These are phyloP conservation scores for Synanthedon formicaeformis DNA, from an alignment of 2,888 invertebrate species.

Conservation along the genomic window DNA sequence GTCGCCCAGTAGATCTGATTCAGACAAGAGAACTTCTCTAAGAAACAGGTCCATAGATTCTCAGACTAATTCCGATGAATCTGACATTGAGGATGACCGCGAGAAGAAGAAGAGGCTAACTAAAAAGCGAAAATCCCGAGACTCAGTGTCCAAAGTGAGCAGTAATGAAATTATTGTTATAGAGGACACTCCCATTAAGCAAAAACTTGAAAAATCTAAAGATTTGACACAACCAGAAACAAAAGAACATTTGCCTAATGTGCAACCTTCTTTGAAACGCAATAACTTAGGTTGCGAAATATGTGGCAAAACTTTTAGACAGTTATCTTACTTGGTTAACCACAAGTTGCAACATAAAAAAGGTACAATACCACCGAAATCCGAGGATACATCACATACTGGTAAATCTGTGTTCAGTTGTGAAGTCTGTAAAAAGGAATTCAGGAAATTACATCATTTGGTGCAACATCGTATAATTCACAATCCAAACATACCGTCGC, in stretches of 20 bases:
- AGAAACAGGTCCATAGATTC: conserved; percentile 23
- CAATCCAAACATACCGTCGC: conserved; percentile 29
- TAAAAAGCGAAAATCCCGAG: conserved; percentile 33
- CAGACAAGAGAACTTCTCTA: conserved; percentile 27
- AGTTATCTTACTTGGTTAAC: conserved; percentile 52
- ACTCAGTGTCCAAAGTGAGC: conserved; percentile 19
- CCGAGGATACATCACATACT: conserved; percentile 16
- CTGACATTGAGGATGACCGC: conserved; percentile 22
- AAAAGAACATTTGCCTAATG: conserved; percentile 20
- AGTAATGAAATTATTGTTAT: conserved; percentile 39
- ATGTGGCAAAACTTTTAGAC: conserved; percentile 61
- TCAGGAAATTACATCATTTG: conserved; percentile 58
- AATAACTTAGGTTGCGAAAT: conserved; percentile 49
- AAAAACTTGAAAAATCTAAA: conserved; percentile 19
- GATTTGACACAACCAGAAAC: conserved; percentile 25
- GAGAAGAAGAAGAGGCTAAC: conserved; percentile 23
- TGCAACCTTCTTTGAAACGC: conserved; percentile 17
- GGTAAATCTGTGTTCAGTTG: conserved; percentile 44
- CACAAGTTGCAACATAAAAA: conserved; percentile 54
- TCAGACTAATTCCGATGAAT: conserved; percentile 19
- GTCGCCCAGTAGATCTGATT: conserved; percentile 56
- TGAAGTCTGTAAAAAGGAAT: conserved; percentile 60
- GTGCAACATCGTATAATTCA: conserved; percentile 61
- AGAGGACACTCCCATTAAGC: conserved; percentile 39
- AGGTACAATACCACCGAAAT: conserved; percentile 28